These are phyloP conservation scores for Drosophila subpulchrella DNA, from an alignment of 1,140 invertebrate genomes.

Conservation along the genomic window DNA sequence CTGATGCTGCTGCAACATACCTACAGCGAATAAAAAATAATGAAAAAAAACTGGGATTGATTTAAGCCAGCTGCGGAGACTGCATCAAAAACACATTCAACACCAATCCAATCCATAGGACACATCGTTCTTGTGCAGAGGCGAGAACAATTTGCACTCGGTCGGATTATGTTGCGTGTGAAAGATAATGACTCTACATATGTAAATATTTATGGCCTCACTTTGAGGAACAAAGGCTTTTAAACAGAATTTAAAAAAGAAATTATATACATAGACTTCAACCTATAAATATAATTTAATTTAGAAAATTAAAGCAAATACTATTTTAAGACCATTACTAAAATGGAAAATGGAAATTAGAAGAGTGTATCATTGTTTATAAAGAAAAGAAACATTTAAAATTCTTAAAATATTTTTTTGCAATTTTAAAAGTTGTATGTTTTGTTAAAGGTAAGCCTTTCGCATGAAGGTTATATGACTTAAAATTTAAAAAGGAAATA, in stretches of 20 bases:
- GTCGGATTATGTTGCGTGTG: conserved; percentile 26
- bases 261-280: not conserved
- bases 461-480: too few relatives aligned
- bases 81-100: conserved; percentile 33
- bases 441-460: too few relatives aligned
- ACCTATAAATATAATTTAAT: not conserved
- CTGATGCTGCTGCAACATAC: conserved; percentile 9
- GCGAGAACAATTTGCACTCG: conserved; percentile 26
- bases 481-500: too few relatives aligned
- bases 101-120: conserved; percentile 1
- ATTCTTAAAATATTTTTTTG: too few relatives aligned
- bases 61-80: conserved; percentile 36
- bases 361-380: not conserved
- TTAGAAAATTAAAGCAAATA: not conserved
- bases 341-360: not conserved
- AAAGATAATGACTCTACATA: conserved; percentile 32
- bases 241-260: too few relatives aligned
- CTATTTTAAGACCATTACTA: too few relatives aligned
- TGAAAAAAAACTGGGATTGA: conserved; percentile 35
- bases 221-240: not conserved
- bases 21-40: conserved; percentile 13
- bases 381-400: not conserved
- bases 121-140: conserved; percentile 17
- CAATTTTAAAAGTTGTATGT: too few relatives aligned
- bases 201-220: conserved; percentile 32